These are phyloP conservation scores for Chrysaora quinquecirrha DNA, from an alignment of 30 jellyfish, hydroid and myxozoan genomes.

Conservation along the genomic window DNA sequence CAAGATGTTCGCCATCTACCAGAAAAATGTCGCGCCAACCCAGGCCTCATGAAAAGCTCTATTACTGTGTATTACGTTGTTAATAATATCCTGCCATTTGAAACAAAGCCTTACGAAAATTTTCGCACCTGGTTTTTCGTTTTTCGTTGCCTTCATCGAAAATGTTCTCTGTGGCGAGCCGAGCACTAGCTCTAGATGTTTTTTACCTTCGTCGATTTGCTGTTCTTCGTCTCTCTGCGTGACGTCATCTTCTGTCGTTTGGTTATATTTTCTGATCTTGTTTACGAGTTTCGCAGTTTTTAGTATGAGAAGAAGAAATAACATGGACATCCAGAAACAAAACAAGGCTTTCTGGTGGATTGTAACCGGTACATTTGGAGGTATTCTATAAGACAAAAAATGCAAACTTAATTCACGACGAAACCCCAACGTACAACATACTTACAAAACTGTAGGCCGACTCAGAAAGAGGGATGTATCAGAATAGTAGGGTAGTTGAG, in stretches of 20 bases:
- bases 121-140: no score
- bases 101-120: no score
- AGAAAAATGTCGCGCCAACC: no score
- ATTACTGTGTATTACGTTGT: no score
- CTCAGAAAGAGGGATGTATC: not conserved
- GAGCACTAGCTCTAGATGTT: no score
- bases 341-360: conserved; percentile 92
- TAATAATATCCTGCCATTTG: no score
- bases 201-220: no score
- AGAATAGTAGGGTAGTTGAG: not conserved
- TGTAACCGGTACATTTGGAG: conserved; percentile 79
- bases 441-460: not conserved
- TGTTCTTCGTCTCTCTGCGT: no score
- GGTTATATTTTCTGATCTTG: not conserved
- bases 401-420: not conserved
- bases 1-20: no score
- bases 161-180: no score
- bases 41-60: no score
- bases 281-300: not conserved
- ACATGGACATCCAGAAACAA: conserved; percentile 82
- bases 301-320: conserved; percentile 32
- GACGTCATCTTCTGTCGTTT: not conserved
- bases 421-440: not conserved
- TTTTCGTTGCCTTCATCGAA: no score
- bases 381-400: conserved; percentile 48